phyloP scores from a whole-genome alignment of 2,113 vertebrate genomes.

The Noctilio leporinus region DNA sequence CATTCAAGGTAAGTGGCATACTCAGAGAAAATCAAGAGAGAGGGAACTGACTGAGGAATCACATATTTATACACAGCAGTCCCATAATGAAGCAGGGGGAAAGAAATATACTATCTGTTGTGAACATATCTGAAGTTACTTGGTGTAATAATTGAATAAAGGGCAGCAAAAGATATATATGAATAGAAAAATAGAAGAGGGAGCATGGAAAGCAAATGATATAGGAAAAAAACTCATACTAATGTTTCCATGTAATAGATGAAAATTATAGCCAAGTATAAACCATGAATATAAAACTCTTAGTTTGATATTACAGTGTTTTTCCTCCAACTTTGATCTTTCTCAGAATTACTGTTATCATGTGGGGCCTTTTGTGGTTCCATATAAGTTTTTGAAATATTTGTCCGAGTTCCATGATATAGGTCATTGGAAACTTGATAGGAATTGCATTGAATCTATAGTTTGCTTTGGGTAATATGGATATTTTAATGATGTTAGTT shows the following conservation, averaged over 20 bases:
- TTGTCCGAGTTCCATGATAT: too few relatives aligned
- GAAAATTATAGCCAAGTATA: not conserved
- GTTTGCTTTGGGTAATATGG: too few relatives aligned
- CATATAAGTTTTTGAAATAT: too few relatives aligned
- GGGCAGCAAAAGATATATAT: not conserved
- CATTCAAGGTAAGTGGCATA: not conserved
- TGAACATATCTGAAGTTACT: not conserved
- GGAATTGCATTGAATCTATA: too few relatives aligned
- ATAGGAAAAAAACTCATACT: not conserved
- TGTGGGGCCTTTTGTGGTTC: too few relatives aligned
- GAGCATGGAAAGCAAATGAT: not conserved
- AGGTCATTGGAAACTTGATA: too few relatives aligned
- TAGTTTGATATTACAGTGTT: not conserved
- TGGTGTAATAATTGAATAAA: not conserved
- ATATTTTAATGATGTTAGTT: too few relatives aligned
- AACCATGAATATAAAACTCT: not conserved
- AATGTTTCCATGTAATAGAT: not conserved
- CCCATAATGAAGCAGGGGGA: not conserved
- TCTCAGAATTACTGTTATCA: too few relatives aligned
- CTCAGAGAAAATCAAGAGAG: not conserved
- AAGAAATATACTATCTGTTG: not conserved
- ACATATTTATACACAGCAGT: not conserved
- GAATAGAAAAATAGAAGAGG: not conserved
- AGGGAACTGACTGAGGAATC: not conserved
- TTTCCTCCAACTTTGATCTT: too few relatives aligned